Conservation (phyloP, 2,797 vertebrate genomes). For the Mareca penelope region DNA sequence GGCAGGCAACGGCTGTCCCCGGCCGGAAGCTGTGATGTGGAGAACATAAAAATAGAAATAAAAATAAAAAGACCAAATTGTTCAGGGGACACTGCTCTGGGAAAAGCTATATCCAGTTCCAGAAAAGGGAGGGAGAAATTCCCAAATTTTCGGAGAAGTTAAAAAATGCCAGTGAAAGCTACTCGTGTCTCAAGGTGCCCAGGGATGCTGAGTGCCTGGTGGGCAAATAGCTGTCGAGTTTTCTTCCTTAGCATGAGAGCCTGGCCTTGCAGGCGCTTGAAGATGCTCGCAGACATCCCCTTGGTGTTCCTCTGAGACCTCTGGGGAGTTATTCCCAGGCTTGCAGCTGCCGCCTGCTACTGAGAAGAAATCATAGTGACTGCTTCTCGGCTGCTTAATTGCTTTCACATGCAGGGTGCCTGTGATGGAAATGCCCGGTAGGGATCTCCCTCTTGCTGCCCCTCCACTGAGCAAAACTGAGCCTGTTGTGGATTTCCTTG, state of each 20-base stretch:
- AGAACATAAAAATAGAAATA: background rate
- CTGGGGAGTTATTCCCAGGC: background rate
- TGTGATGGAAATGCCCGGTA: accelerated
- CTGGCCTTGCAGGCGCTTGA: background rate
- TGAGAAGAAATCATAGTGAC: background rate
- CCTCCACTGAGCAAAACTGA: background rate
- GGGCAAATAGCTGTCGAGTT: background rate
- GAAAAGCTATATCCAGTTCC: accelerated
- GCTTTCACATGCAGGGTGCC: accelerated
- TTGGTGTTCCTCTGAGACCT: accelerated
- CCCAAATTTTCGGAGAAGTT: accelerated
- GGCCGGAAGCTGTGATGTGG: no score
- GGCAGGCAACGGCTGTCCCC: no score
- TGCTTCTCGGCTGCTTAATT: background rate
- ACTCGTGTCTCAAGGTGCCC: accelerated
- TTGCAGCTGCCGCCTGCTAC: background rate
- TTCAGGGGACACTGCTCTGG: background rate
- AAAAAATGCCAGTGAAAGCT: no score
- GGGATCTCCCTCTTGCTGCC: background rate
- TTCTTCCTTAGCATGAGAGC: accelerated
- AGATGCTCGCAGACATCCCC: background rate
- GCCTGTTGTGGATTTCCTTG: background rate
- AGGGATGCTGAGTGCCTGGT: accelerated
- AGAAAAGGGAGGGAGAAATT: background rate
- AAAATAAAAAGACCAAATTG: background rate